Conservation (phyloP, 2,888 invertebrate species). For the Spilarctia lutea region DNA sequence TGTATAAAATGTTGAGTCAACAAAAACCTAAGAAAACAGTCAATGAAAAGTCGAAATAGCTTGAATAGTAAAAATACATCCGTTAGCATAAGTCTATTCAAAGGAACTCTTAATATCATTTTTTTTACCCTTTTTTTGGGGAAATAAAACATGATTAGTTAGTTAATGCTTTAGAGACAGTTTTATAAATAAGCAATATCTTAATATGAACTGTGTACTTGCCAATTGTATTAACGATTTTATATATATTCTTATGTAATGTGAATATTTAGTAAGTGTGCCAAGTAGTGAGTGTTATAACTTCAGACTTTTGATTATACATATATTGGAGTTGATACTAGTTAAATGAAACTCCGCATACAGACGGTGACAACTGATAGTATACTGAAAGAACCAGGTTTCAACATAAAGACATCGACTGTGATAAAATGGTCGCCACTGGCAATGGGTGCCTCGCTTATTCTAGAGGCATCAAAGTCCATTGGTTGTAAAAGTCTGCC, state of each 20-base stretch:
- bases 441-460: no score
- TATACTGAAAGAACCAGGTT: no score
- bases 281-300: constrained; percentile 50
- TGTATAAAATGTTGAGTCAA: background rate
- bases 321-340: constrained; percentile 10
- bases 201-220: background rate
- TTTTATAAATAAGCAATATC: background rate
- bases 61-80: background rate
- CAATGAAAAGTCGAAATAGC: background rate
- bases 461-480: no score
- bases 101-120: background rate
- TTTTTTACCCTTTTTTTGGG: background rate
- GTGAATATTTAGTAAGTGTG: constrained; percentile 41
- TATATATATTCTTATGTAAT: constrained; percentile 20
- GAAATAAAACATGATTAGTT: background rate
- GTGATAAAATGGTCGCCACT: no score
- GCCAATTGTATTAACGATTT: constrained; percentile 11
- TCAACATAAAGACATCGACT: no score
- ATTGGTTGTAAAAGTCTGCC: background rate
- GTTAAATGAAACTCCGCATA: background rate
- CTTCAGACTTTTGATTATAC: constrained; percentile 6
- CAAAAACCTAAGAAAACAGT: background rate
- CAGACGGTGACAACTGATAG: background rate
- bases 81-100: background rate
- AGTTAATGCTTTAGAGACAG: background rate